Evolutionary conservation across 2,113 vertebrate genomes (phyloP).

Genomic region (Trichomycterus rosablanca): DNA sequence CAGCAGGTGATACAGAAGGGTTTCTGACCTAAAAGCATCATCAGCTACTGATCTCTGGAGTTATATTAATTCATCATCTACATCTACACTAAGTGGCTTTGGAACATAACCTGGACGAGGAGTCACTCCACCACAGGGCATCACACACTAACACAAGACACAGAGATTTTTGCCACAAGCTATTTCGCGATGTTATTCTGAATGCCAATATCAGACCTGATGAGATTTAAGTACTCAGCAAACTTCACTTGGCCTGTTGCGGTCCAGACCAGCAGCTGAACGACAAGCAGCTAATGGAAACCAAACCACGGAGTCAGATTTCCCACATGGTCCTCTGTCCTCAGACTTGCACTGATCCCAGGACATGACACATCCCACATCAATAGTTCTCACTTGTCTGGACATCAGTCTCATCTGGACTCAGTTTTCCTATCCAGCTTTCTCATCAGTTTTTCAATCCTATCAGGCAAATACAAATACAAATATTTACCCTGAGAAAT

Average conservation of each 20-base stretch:
- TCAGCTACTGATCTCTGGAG: too few species aligned
- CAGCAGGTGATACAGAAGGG: too few species aligned
- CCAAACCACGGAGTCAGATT: slow-evolving; percentile 16
- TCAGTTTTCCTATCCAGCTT: background rate
- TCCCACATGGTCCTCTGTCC: slow-evolving; percentile 10
- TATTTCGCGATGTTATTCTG: too few species aligned
- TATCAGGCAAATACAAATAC: too few species aligned
- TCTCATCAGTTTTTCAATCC: too few species aligned
- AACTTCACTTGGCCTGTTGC: background rate
- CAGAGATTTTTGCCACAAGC: too few species aligned
- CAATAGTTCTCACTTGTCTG: background rate
- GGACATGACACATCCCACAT: background rate
- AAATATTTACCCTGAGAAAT: slow-evolving; percentile 24
- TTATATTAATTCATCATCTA: too few species aligned
- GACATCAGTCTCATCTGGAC: slow-evolving; percentile 5
- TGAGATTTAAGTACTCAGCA: background rate
- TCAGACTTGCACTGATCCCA: background rate
- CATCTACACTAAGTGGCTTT: too few species aligned
- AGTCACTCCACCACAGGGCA: too few species aligned
- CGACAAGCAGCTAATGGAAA: slow-evolving; percentile 14
- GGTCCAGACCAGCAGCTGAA: slow-evolving; percentile 9
- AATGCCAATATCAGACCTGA: background rate
- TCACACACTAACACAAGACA: too few species aligned
- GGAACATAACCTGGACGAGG: too few species aligned
- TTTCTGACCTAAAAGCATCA: too few species aligned